Base-by-base conservation (phyloP, 2,113 vertebrate species). In the Spilogale gracilis region DNA sequence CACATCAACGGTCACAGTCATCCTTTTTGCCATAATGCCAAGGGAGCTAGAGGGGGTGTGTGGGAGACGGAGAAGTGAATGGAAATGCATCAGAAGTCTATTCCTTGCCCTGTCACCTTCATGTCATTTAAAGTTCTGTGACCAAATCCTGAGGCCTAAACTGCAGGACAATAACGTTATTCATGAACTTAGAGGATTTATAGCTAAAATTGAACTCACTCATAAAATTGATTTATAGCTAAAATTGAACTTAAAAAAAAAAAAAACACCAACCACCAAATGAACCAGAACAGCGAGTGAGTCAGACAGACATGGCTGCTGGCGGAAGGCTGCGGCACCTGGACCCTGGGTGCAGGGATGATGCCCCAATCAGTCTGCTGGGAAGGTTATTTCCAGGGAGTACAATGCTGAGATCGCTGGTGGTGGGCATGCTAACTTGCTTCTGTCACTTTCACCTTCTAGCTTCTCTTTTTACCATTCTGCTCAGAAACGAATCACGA, bases 401-500 rank as follows among this genome's bases (percentile, higher is more conserved):
- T 4, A 6, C 10, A 9, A 13, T 2, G 21, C 12, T n/a, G 9
- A 9, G 50, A 50, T 5, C 3, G 1, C 2, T 32, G 27, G 9
- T 5, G 48, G 80, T 50, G 52, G 17, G 23, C 43, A 9, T 43
- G n/a, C 58, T 45, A 11, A 11, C 32, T 60, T 74, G 17, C 27
- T 65, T 74, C 48, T 43, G 11, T 69, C 87, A 48, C 63, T 56
- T 83, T 73, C 38, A 50, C 11, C 23, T 74, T 32, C 74, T 5
- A 74, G 18, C 16, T 69, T 82, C 43, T 71, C 18, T 74, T 38
- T 65, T 84, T 60, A 84, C 18, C 9, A 9, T 74, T 48, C 18
- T 78, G 43, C 52, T 73, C 58, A 82, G 78, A 83, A 54, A 50
- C 32, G 61, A 91, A 12, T 69, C 3, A 7, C 9, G 71, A 71